Evolutionary conservation across 2,797 vertebrate genomes (phyloP).

Genomic region (Denticeps clupeoides): DNA sequence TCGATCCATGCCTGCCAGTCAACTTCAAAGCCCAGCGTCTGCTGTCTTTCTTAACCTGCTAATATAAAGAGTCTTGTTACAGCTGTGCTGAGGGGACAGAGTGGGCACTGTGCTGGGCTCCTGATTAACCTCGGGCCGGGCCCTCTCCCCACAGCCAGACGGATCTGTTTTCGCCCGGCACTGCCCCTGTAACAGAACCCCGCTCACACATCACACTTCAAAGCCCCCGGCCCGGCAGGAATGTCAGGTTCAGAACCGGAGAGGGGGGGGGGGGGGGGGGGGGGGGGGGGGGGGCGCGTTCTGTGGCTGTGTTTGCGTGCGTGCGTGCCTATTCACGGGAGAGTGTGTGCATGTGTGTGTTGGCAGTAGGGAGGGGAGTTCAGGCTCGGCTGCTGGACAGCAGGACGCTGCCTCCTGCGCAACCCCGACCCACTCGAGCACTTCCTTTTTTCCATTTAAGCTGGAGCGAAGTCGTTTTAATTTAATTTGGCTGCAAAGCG

Average conservation of each 20-base stretch:
- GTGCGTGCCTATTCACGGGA: constrained; percentile 2
- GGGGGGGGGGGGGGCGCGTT: constrained; percentile 26
- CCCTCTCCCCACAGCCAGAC: constrained; percentile 65
- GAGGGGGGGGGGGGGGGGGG: constrained; percentile 35
- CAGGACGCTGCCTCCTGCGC: constrained; percentile 33
- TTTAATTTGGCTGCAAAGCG: constrained; percentile 49
- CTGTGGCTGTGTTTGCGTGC: constrained; percentile 19
- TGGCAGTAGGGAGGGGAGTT: constrained; percentile 6
- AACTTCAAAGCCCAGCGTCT: constrained; percentile 56
- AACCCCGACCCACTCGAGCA: constrained; percentile 26
- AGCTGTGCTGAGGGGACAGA: constrained; percentile 61
- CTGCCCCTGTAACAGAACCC: constrained; percentile 71
- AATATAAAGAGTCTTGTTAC: constrained; percentile 58
- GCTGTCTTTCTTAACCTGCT: constrained; percentile 56
- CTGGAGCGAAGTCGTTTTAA: constrained; percentile 42
- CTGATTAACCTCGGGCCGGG: constrained; percentile 73
- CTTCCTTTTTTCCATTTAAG: constrained; percentile 36
- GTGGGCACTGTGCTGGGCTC: constrained; percentile 60
- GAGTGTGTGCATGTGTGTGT: constrained; percentile 4
- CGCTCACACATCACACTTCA: constrained; percentile 70
- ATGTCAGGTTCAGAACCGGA: constrained; percentile 73
- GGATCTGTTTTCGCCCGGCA: constrained; percentile 66
- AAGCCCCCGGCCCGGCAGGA: constrained; percentile 66
- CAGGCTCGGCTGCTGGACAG: constrained; percentile 34
- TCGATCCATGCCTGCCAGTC: constrained; percentile 52